These are phyloP conservation scores for Coturnix japonica DNA, from an alignment of 2,113 vertebrate species.

Conservation along the genomic window DNA sequence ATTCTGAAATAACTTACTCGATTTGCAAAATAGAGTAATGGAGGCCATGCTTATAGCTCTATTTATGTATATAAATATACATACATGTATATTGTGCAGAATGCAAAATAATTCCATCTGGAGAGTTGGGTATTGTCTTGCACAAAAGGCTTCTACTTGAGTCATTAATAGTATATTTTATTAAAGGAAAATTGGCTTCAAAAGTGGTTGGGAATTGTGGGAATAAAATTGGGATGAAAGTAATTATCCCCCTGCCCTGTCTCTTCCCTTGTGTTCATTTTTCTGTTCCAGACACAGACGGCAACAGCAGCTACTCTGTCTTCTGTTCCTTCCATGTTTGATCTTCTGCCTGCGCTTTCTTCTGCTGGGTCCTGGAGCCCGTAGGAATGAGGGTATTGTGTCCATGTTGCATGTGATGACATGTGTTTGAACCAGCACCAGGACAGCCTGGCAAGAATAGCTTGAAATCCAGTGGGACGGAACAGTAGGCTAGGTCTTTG, in stretches of 20 bases:
- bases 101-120: constrained; percentile 72
- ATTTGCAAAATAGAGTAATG: constrained; percentile 54
- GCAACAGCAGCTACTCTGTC: constrained; percentile 67
- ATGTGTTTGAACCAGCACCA: constrained; percentile 58
- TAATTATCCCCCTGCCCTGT: constrained; percentile 77
- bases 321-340: constrained; percentile 77
- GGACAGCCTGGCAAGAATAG: constrained; percentile 7
- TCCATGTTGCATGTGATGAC: constrained; percentile 66
- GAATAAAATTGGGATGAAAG: constrained; percentile 80
- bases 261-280: constrained; percentile 68
- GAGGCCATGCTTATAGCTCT: constrained; percentile 39
- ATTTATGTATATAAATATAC: constrained; percentile 57
- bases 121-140: constrained; percentile 76
- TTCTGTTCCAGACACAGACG: constrained; percentile 68
- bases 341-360: constrained; percentile 78
- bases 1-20: constrained; percentile 63
- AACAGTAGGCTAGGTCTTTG: not conserved
- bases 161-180: constrained; percentile 83
- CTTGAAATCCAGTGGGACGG: not conserved
- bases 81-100: constrained; percentile 57
- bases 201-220: constrained; percentile 82
- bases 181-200: constrained; percentile 85
- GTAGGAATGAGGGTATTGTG: constrained; percentile 71
- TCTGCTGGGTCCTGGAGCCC: constrained; percentile 67
- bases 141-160: constrained; percentile 77